phyloP scores from a whole-genome alignment of 1,140 invertebrate genomes.

The Heliconius hewitsoni region DNA sequence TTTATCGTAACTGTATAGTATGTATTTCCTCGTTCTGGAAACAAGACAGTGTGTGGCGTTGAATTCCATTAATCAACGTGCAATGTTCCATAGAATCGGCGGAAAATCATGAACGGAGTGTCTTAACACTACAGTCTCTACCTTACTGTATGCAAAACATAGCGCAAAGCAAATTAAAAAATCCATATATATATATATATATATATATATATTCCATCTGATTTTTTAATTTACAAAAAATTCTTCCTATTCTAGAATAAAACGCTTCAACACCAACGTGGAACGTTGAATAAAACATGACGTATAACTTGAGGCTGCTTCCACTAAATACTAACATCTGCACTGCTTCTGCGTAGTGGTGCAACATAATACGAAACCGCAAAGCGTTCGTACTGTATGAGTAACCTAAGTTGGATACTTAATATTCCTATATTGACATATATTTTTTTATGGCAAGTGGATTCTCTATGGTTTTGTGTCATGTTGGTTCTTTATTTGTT shows the following conservation, averaged over 20 bases:
- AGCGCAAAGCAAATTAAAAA: too few relatives aligned
- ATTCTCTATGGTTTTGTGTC: background rate
- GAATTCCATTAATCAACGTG: background rate
- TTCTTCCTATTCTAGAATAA: background rate
- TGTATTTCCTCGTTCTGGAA: too few relatives aligned
- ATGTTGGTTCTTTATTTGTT: background rate
- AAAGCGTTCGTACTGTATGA: constrained; percentile 34
- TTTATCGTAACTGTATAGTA: background rate
- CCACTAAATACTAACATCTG: constrained; percentile 37
- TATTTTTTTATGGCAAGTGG: background rate
- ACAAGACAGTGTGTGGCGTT: background rate
- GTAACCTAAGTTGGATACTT: constrained; percentile 30
- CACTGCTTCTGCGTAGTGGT: constrained; percentile 40
- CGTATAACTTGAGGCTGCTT: constrained; percentile 27
- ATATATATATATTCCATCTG: too few relatives aligned
- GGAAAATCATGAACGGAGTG: too few relatives aligned
- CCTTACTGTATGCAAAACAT: too few relatives aligned
- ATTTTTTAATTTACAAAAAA: too few relatives aligned
- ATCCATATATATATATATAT: too few relatives aligned
- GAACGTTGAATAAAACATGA: constrained; percentile 44
- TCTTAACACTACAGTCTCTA: too few relatives aligned
- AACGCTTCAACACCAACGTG: constrained; percentile 13
- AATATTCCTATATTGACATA: constrained; percentile 13
- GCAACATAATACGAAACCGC: constrained; percentile 41
- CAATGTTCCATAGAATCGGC: too few relatives aligned